Evolutionary conservation across 2,888 invertebrate species (phyloP), one percentile per base, ranked within the genome.

Genomic region (Pachliopta kotzebuea): DNA sequence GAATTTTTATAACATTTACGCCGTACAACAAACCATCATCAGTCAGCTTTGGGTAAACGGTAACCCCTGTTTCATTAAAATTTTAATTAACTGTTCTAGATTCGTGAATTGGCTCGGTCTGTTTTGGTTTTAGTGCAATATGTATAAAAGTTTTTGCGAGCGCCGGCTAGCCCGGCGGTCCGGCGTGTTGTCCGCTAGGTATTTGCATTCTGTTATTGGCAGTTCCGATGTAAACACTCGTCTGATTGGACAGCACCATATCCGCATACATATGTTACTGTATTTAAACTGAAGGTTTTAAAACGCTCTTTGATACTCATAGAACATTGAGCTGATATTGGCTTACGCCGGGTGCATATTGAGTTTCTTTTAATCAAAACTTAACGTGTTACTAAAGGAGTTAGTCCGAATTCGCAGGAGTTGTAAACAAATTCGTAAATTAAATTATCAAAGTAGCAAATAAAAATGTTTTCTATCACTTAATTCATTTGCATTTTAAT

Each of bases 201-300:
- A 88, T 90, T 90, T 89, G 86, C 88, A 86, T 87, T 85, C 80
- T 79, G 86, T 87, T 89, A 89, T 90, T 87, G 87, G 84, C 81
- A 80, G 80, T 81, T 75, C 76, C 79, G 77, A 78, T 84, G 87
- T 85, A 87, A 85, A 88, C 84, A 88, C 75, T 80, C 75, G 74
- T 79, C 83, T 86, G 87, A 90, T 88, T 88, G 86, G 81, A 84
- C 78, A 76, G 74, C 74, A 79, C 68, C 64, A 65, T 67, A 65
- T 64, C 61, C 59, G 62, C 62, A 62, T 79, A 77, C 78, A 76
- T 77, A 52, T 53, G 24, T 57, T 55, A 17, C 7, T 23, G 49
- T 58, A 50, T 65, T 62, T 62, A 55, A 62, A 26, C 24, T 60
- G 37, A 20, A 26, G 49, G 23, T 55, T 64, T 65, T 58, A 61